phyloP scores from a whole-genome alignment of 2,113 vertebrate genomes.

The Otolemur garnettii region DNA sequence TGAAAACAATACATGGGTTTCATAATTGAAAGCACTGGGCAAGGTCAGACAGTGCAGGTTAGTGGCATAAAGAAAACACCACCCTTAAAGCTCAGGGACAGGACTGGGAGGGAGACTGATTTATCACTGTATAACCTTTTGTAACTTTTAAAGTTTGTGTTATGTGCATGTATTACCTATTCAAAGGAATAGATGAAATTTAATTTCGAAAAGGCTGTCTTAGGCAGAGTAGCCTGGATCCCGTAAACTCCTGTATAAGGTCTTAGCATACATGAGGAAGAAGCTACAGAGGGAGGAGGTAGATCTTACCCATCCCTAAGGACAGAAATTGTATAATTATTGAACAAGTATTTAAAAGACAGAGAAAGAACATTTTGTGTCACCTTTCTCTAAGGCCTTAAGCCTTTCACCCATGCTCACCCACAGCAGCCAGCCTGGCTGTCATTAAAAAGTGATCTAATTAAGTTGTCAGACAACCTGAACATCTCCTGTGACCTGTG shows the following conservation, averaged over 20 bases:
- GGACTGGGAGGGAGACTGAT: neutral
- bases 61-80: conserved; percentile 61
- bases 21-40: conserved; percentile 73
- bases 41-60: conserved; percentile 63
- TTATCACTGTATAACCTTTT: conserved; percentile 36
- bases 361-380: conserved; percentile 71
- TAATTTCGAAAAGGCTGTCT: conserved; percentile 41
- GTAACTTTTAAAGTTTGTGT: conserved; percentile 38
- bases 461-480: conserved; percentile 86
- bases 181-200: conserved; percentile 35
- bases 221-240: neutral
- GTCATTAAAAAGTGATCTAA: conserved; percentile 85
- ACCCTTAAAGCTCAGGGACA: neutral
- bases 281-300: neutral
- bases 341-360: conserved; percentile 54
- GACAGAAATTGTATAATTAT: neutral
- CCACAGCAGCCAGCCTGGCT: conserved; percentile 71
- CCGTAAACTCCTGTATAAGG: neutral
- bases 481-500: conserved; percentile 76
- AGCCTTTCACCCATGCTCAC: conserved; percentile 66
- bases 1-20: conserved; percentile 62
- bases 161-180: conserved; percentile 37
- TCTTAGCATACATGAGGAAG: neutral
- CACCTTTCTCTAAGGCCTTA: conserved; percentile 58
- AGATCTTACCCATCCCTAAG: conserved; percentile 11